These are phyloP conservation scores for Anthopleura sola DNA, from an alignment of 64 coral and sea anemone genomes.

Conservation along the genomic window DNA sequence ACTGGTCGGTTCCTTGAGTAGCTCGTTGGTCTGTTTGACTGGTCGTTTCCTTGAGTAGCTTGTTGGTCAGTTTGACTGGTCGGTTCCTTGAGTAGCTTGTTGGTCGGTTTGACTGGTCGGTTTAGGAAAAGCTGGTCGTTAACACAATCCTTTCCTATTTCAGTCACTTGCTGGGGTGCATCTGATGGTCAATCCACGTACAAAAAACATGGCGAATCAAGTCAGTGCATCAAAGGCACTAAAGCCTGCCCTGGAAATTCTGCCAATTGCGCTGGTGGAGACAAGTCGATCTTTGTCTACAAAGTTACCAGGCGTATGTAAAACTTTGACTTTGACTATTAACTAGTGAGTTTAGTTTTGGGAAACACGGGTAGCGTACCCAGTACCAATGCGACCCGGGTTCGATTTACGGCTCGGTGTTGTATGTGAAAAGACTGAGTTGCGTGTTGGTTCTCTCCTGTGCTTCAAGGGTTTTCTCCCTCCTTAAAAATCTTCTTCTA, in stretches of 20 bases:
- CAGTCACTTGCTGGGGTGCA: conserved; percentile 66
- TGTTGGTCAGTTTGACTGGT: neutral
- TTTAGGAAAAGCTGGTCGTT: neutral
- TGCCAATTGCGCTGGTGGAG: conserved; percentile 56
- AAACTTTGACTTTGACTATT: no score
- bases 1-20: neutral
- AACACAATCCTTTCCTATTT: neutral
- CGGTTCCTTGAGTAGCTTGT: neutral
- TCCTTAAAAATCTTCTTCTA: no score
- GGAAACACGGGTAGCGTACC: neutral
- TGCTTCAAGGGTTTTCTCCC: no score
- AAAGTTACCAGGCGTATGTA: conserved; percentile 11
- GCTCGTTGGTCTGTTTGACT: neutral
- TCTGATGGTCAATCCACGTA: neutral
- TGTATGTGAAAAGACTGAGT: no score
- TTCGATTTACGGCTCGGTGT: no score
- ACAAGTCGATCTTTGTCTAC: conserved; percentile 50
- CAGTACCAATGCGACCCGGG: no score
- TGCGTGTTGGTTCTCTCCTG: no score
- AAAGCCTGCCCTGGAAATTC: conserved; percentile 28
- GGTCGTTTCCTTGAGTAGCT: neutral
- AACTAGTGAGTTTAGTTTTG: neutral
- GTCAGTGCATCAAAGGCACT: conserved; percentile 43
- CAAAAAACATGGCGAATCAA: conserved; percentile 27
- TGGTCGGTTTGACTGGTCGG: neutral